Percentiles rank a stretch among this genome's conserved stretches.
Conservation (phyloP, 1,140 invertebrate genomes). For the Cecropterus lyciades region DNA sequence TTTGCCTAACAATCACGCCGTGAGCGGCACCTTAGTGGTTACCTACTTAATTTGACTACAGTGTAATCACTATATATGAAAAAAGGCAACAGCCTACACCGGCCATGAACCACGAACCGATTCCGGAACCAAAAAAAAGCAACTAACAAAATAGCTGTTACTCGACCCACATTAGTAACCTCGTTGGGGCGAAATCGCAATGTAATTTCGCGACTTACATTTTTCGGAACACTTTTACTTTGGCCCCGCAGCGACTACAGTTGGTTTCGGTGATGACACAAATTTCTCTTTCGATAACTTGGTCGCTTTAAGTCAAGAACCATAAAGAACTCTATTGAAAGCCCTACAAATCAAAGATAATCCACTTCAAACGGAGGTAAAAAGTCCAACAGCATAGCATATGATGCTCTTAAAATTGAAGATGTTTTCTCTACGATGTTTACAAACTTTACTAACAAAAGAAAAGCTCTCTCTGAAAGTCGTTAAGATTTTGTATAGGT, state of each 20-base stretch:
- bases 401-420: background rate
- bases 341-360: slow-evolving; percentile 17
- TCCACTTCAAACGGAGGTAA: slow-evolving; percentile 12
- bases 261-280: slow-evolving; percentile 70
- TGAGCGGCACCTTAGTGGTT: background rate
- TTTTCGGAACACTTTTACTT: slow-evolving; percentile 84
- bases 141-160: slow-evolving; percentile 77
- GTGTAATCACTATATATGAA: slow-evolving; percentile 18
- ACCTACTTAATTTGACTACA: background rate
- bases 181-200: slow-evolving; percentile 81
- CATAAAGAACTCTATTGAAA: slow-evolving; percentile 24
- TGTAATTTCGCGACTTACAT: slow-evolving; percentile 81
- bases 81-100: slow-evolving; percentile 45
- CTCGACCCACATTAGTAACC: slow-evolving; percentile 78
- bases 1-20: background rate
- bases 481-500: background rate
- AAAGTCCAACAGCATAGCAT: background rate
- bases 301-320: slow-evolving; percentile 24
- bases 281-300: slow-evolving; percentile 81
- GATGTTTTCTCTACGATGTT: slow-evolving; percentile 26
- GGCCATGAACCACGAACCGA: slow-evolving; percentile 59
- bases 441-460: slow-evolving; percentile 1
- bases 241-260: slow-evolving; percentile 59
- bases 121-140: slow-evolving; percentile 60
- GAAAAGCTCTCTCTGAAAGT: slow-evolving; percentile 18